A percentile compares a stretch with the other conserved stretches of the same genome.
phyloP scores from a whole-genome alignment of 2,888 invertebrate species.

The Tuberolachnus salignus region DNA sequence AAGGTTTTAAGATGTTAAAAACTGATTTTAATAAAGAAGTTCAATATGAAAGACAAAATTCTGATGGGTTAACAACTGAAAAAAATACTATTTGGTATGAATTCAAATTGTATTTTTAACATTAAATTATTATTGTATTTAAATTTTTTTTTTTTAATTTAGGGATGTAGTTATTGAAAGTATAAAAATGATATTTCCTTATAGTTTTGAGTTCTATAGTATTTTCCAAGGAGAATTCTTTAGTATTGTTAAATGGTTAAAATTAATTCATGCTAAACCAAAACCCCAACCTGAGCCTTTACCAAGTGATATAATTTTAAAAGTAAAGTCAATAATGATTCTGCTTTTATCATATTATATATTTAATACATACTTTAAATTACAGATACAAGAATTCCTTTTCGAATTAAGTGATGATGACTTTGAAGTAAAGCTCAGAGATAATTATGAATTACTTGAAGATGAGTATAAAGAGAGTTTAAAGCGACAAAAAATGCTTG shows the following conservation, averaged over 20 bases:
- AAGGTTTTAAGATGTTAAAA: conserved; percentile 71
- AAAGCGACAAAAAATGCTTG: conserved; percentile 85
- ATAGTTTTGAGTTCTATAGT: conserved; percentile 85
- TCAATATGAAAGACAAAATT: conserved; percentile 74
- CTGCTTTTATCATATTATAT: background rate
- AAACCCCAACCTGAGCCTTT: conserved; percentile 67
- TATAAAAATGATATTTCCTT: conserved; percentile 78
- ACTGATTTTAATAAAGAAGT: conserved; percentile 71
- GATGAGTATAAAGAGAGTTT: conserved; percentile 95
- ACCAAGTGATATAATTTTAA: conserved; percentile 88
- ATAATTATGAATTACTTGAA: conserved; percentile 92
- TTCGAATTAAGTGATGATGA: conserved; percentile 97
- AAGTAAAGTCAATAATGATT: conserved; percentile 65
- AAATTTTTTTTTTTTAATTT: conserved; percentile 57
- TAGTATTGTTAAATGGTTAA: conserved; percentile 93
- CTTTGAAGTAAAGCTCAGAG: conserved; percentile 93
- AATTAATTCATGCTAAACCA: conserved; percentile 72
- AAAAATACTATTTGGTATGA: conserved; percentile 77
- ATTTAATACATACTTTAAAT: background rate
- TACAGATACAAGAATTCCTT: conserved; percentile 80
- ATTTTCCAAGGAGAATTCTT: conserved; percentile 87
- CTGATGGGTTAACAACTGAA: conserved; percentile 72
- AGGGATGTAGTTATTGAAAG: conserved; percentile 70
- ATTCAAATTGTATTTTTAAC: background rate
- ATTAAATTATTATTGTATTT: conserved; percentile 8